These are phyloP conservation scores for Pogonophryne albipinna DNA, from an alignment of 2,797 vertebrate genomes.

Conservation along the genomic window DNA sequence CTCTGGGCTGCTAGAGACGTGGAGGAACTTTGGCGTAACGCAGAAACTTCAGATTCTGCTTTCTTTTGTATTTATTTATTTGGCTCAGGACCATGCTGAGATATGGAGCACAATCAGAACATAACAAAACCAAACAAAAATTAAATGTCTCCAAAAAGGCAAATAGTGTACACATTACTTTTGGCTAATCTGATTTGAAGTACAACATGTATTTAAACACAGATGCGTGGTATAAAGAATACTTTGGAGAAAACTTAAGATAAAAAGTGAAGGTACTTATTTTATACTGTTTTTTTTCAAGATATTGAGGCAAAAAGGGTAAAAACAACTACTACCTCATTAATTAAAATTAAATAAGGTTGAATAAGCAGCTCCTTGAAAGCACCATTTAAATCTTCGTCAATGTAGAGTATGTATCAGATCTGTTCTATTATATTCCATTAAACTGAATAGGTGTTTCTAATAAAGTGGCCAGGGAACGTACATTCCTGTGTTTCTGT, in stretches of 20 bases:
- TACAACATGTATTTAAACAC: too few relatives aligned
- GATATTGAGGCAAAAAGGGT: not conserved
- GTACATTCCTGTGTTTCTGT: conserved; percentile 10
- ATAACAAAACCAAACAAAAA: too few relatives aligned
- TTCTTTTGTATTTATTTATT: too few relatives aligned
- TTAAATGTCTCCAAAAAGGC: too few relatives aligned
- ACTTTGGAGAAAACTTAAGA: too few relatives aligned
- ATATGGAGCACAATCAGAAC: too few relatives aligned
- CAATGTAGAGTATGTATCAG: not conserved
- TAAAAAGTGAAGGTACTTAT: too few relatives aligned
- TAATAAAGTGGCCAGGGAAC: not conserved
- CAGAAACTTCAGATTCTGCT: not conserved
- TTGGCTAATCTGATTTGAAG: too few relatives aligned
- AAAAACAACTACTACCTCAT: not conserved
- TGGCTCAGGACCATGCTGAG: too few relatives aligned
- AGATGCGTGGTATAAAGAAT: too few relatives aligned
- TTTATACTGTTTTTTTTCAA: not conserved
- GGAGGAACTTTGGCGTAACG: not conserved
- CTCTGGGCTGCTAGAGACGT: conserved; percentile 13
- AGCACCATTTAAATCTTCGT: not conserved
- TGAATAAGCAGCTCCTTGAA: not conserved
- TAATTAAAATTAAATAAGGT: too few relatives aligned
- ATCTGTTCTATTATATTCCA: not conserved
- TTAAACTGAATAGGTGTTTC: not conserved
- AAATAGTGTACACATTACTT: too few relatives aligned